phyloP scores from a whole-genome alignment of 2,113 vertebrate species.

The Peromyscus maniculatus region DNA sequence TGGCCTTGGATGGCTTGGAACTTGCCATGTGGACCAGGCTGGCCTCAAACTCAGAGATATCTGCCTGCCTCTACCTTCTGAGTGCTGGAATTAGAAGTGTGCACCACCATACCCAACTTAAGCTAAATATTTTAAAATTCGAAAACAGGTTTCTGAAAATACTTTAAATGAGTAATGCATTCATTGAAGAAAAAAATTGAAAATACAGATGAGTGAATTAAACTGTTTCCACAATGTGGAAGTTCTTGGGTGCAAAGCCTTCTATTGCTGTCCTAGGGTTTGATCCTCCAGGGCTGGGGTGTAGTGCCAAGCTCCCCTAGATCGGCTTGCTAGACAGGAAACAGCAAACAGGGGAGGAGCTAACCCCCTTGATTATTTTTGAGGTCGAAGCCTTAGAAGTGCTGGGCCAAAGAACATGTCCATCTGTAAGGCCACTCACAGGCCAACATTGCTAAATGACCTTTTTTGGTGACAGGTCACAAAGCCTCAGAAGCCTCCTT shows the following conservation, averaged over 20 bases:
- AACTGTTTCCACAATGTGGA: not conserved
- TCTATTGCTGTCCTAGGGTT: not conserved
- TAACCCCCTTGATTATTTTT: slow-evolving; percentile 40
- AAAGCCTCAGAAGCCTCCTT: not conserved
- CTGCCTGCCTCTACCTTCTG: not conserved
- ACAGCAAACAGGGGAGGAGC: not conserved
- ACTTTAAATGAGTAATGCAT: not conserved
- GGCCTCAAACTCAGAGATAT: not conserved
- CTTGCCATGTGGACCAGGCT: not conserved
- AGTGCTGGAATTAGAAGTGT: not conserved
- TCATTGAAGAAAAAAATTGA: slow-evolving; percentile 45
- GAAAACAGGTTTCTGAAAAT: not conserved
- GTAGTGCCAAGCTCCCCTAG: not conserved
- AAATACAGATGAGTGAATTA: not conserved
- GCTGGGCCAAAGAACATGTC: not conserved
- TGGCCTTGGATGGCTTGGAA: not conserved
- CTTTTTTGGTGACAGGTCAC: not conserved
- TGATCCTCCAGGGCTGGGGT: not conserved
- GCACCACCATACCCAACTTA: not conserved
- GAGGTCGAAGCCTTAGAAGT: not conserved
- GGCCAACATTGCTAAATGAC: not conserved
- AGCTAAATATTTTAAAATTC: not conserved
- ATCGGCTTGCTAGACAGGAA: not conserved
- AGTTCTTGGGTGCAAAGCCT: not conserved
- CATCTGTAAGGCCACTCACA: not conserved